A percentile compares a stretch with the other conserved stretches of the same genome.
Evolutionary conservation across 2,797 vertebrate genomes (phyloP).

Genomic region (Mergus octosetaceus): DNA sequence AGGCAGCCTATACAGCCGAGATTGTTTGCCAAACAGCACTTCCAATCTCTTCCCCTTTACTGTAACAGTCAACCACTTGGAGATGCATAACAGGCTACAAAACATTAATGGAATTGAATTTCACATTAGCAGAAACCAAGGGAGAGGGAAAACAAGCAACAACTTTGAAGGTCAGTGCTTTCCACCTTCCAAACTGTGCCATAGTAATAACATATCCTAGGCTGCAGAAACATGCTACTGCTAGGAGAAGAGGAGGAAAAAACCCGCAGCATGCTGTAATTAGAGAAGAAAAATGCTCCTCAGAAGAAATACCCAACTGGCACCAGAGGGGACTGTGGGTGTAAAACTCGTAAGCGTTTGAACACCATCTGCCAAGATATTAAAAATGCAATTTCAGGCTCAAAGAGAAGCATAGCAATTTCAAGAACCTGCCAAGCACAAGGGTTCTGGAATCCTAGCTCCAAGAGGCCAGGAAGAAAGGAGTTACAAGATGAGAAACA

Average conservation of each 20-base stretch:
- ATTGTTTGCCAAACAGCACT: neutral
- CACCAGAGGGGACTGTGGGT: slow-evolving; percentile 17
- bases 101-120: neutral
- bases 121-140: neutral
- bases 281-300: slow-evolving; percentile 57
- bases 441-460: slow-evolving; percentile 35
- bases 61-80: neutral
- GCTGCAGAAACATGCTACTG: neutral
- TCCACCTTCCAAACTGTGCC: neutral
- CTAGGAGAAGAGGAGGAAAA: neutral
- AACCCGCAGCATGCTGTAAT: neutral
- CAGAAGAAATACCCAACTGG: slow-evolving; percentile 46
- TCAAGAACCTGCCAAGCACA: slow-evolving; percentile 44
- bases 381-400: slow-evolving; percentile 68
- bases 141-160: neutral
- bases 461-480: neutral
- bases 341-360: slow-evolving; percentile 57
- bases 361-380: slow-evolving; percentile 67
- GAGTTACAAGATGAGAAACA: neutral
- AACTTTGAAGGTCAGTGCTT: neutral
- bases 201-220: neutral
- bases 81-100: neutral
- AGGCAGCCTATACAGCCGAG: neutral
- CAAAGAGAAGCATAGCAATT: slow-evolving; percentile 63
- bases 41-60: neutral